Conservation (phyloP, 2,113 vertebrate species). For the Dolichallabes microphthalmus region DNA sequence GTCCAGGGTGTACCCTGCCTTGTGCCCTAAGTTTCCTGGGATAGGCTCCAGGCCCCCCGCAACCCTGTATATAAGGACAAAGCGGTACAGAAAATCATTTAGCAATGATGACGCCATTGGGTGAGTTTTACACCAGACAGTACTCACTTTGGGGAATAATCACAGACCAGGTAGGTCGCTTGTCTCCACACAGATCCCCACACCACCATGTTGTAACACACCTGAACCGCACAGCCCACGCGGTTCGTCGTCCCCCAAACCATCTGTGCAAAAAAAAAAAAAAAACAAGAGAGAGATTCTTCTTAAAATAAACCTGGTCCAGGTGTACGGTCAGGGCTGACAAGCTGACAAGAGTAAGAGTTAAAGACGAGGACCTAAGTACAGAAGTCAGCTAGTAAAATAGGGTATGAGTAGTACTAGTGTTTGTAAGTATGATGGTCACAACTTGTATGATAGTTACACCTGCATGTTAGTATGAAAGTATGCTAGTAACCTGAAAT, state of each 20-base stretch:
- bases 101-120: neutral
- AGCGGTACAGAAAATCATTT: too few relatives aligned
- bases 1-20: too few relatives aligned
- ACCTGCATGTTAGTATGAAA: neutral
- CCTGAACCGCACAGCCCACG: constrained; percentile 87
- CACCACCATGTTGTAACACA: constrained; percentile 88
- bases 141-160: constrained; percentile 91
- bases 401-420: too few relatives aligned
- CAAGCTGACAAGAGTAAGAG: neutral
- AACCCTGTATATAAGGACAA: too few relatives aligned
- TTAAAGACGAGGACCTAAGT: neutral
- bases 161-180: constrained; percentile 87
- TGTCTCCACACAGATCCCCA: constrained; percentile 84
- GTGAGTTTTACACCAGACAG: neutral
- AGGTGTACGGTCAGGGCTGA: neutral
- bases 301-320: neutral
- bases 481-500: too few relatives aligned
- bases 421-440: neutral
- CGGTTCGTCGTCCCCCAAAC: constrained; percentile 89
- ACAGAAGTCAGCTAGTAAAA: neutral
- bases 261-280: constrained; percentile 74
- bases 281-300: neutral
- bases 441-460: neutral
- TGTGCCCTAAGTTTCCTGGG: too few relatives aligned
- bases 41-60: too few relatives aligned